phyloP scores from a whole-genome alignment of 2,797 vertebrate species.

The Schizopygopsis malacanthus region DNA sequence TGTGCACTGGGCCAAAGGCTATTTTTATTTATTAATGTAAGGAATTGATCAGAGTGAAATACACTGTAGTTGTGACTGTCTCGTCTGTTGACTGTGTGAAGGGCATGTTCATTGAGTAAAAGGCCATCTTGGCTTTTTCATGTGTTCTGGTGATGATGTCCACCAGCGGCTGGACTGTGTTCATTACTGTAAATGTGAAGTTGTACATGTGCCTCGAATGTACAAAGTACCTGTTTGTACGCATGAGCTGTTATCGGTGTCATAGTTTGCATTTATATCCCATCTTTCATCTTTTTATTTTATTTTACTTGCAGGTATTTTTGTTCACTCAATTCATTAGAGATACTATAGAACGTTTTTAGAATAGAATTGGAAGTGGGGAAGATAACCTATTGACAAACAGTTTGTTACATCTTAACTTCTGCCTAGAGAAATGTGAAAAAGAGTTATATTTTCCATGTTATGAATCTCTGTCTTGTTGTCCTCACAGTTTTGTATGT shows the following conservation, averaged over 20 bases:
- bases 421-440: constrained; percentile 60
- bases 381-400: constrained; percentile 5
- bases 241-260: constrained; percentile 54
- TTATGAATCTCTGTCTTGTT: constrained; percentile 38
- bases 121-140: constrained; percentile 5
- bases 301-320: neutral
- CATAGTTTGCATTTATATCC: constrained; percentile 50
- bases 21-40: constrained; percentile 28
- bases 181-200: constrained; percentile 55
- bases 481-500: constrained; percentile 38
- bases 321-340: neutral
- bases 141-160: constrained; percentile 14
- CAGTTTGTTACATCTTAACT: neutral
- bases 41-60: neutral
- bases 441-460: constrained; percentile 54
- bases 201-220: constrained; percentile 53
- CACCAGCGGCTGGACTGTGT: constrained; percentile 40
- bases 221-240: constrained; percentile 54
- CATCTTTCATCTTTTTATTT: neutral
- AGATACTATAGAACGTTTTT: neutral
- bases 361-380: neutral
- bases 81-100: constrained; percentile 24
- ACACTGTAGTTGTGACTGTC: constrained; percentile 24
- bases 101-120: constrained; percentile 16
- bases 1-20: constrained; percentile 35